Evolutionary conservation across 2,888 invertebrate species (phyloP), one percentile per base, ranked within the genome.

Genomic region (Agrilus biguttatus): DNA sequence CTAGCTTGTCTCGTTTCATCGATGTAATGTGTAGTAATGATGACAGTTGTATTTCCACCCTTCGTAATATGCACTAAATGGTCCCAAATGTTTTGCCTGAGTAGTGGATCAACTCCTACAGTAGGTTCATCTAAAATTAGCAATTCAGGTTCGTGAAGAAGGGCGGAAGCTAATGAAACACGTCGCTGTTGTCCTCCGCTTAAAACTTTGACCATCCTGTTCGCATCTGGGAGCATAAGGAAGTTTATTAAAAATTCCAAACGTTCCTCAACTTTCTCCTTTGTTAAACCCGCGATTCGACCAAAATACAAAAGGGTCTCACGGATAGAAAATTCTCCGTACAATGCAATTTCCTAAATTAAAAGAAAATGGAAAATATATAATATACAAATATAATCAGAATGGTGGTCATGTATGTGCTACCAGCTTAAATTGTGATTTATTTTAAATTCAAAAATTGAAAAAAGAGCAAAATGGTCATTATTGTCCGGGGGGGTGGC

Each of bases 61-160:
- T 77, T 81, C 0, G 83, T 81, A 34, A 88, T 78, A 23, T 83
- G 77, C 33, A 87, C 83, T 46, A 88, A 66, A 64, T 88, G 83
- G 61, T 87, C 83, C 88, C 88, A 88, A 53, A 88, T 88, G 54
- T 79, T 83, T 62, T 88, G 83, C 47, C 89, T 70, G 10, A 93
- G 67, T 33, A 92, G 75, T 1, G 92, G 92, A 67, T 93, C 92
- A 2, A 93, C 86, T 33, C 92, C 93, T 13, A 91, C 92, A 0
- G 92, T 93, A 0, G 92, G 92, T 58, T 93, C 93, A 58, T 93
- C 93, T 44, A 93, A 69, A 55, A 93, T 92, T 46, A 93, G 66
- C 28, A 93, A 70, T 59, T 91, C 89, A 0, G 93, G 92, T 47
- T 88, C 84, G 50, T 92, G 89, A 36, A 93, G 71, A 28, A 93